Percentiles rank a stretch among this genome's conserved stretches.
These are phyloP conservation scores for Apotomis turbidana DNA, from an alignment of 2,888 invertebrate species.

Conservation along the genomic window DNA sequence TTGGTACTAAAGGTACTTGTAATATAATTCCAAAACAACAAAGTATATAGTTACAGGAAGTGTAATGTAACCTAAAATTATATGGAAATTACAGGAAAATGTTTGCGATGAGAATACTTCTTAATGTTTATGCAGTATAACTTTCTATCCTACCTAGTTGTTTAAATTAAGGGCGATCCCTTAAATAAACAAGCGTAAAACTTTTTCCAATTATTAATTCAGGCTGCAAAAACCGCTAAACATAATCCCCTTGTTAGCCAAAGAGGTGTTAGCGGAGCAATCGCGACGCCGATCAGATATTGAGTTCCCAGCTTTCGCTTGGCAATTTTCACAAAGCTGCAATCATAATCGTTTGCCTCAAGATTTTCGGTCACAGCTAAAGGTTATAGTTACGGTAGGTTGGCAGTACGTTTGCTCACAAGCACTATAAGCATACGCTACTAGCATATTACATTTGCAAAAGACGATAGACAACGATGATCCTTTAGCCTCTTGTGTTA, in stretches of 20 bases:
- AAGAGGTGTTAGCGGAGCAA: slow-evolving; percentile 38
- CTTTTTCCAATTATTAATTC: slow-evolving; percentile 16
- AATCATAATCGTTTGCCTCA: slow-evolving; percentile 55
- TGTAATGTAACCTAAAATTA: no score
- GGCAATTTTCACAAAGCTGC: slow-evolving; percentile 52
- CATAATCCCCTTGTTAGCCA: slow-evolving; percentile 38
- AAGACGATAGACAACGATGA: neutral
- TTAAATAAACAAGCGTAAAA: neutral
- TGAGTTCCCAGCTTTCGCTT: slow-evolving; percentile 54
- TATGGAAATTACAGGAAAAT: no score
- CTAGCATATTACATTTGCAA: neutral
- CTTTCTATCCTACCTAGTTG: no score
- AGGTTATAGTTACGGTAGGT: neutral
- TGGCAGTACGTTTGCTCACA: neutral
- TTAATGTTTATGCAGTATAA: no score
- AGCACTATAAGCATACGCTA: neutral
- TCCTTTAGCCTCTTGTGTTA: neutral
- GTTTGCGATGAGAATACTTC: no score
- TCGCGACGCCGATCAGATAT: slow-evolving; percentile 42
- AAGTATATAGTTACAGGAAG: no score
- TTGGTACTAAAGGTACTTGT: no score
- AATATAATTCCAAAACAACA: no score
- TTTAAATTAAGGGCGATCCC: no score
- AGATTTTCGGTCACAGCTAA: slow-evolving; percentile 26
- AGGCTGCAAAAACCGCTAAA: slow-evolving; percentile 5